Percentiles rank a stretch among this genome's conserved stretches.
Conservation (phyloP, 2,113 vertebrate species). For the Synchiropus splendidus region DNA sequence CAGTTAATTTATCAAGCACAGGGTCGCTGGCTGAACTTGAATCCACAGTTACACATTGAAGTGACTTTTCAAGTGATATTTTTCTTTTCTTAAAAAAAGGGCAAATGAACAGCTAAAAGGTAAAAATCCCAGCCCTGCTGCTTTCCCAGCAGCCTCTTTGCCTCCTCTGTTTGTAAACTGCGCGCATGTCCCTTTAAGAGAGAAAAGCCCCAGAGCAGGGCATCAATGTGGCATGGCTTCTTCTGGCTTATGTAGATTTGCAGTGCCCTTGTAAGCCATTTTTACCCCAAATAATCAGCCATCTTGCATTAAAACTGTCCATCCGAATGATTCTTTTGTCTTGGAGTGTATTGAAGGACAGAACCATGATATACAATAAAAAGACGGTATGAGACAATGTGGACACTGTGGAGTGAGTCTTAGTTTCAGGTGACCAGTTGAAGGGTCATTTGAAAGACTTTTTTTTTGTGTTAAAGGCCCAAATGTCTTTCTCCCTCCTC, state of each 20-base stretch:
- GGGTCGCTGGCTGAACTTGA: too few species aligned
- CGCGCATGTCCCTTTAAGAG: conserved; percentile 74
- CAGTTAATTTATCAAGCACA: too few species aligned
- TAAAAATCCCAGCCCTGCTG: conserved; percentile 36
- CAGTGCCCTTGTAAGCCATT: conserved; percentile 49
- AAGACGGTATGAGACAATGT: too few species aligned
- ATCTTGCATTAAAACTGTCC: conserved; percentile 22
- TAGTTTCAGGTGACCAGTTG: too few species aligned
- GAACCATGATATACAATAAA: too few species aligned
- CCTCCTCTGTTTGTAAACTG: conserved; percentile 60
- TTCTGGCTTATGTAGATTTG: conserved; percentile 54
- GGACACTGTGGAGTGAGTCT: too few species aligned
- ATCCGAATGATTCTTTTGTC: background rate
- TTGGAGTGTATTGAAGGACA: too few species aligned
- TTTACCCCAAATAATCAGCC: conserved; percentile 40
- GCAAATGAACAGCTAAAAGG: background rate
- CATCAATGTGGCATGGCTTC: conserved; percentile 60
- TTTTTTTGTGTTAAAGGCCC: too few species aligned
- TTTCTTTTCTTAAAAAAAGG: conserved; percentile 1
- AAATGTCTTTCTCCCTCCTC: too few species aligned
- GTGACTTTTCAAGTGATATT: too few species aligned
- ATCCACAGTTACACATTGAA: too few species aligned
- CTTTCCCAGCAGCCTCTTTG: conserved; percentile 46
- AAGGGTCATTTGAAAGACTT: too few species aligned
- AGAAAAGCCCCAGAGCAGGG: conserved; percentile 41